Percentiles rank a stretch among this genome's conserved stretches.
These are phyloP conservation scores for Bothrops jararaca DNA, from an alignment of 2,113 vertebrate species.

Conservation along the genomic window DNA sequence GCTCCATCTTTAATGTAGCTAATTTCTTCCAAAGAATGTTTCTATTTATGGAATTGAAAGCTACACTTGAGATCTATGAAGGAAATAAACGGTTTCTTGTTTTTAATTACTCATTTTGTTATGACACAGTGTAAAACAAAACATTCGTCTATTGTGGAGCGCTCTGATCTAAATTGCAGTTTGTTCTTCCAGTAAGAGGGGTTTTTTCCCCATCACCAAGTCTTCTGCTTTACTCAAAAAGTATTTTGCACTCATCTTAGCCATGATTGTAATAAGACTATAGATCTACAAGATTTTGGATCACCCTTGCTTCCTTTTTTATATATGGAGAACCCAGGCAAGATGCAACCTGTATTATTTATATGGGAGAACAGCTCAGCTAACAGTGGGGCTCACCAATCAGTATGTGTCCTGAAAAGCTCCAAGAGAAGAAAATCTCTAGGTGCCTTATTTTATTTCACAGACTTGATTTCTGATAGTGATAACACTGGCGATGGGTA, in stretches of 20 bases:
- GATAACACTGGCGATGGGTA: background rate
- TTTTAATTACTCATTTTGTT: background rate
- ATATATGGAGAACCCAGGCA: background rate
- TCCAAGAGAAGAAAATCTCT: background rate
- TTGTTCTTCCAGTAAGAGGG: background rate
- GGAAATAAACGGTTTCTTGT: background rate
- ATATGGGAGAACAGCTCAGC: background rate
- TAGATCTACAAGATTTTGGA: background rate
- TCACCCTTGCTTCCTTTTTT: background rate
- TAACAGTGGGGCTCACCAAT: background rate
- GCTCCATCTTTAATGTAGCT: background rate
- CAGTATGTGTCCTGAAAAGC: background rate
- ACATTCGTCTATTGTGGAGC: background rate
- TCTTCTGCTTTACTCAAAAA: background rate
- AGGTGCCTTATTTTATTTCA: background rate
- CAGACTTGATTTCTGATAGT: background rate
- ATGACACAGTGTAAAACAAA: background rate
- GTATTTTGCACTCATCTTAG: background rate
- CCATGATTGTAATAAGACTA: background rate
- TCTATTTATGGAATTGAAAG: background rate
- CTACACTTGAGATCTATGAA: background rate
- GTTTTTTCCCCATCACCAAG: background rate
- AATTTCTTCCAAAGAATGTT: background rate
- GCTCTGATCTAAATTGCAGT: background rate
- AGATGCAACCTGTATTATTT: background rate